Evolutionary conservation across 2,113 vertebrate species (phyloP).

Genomic region (Spea bombifrons): DNA sequence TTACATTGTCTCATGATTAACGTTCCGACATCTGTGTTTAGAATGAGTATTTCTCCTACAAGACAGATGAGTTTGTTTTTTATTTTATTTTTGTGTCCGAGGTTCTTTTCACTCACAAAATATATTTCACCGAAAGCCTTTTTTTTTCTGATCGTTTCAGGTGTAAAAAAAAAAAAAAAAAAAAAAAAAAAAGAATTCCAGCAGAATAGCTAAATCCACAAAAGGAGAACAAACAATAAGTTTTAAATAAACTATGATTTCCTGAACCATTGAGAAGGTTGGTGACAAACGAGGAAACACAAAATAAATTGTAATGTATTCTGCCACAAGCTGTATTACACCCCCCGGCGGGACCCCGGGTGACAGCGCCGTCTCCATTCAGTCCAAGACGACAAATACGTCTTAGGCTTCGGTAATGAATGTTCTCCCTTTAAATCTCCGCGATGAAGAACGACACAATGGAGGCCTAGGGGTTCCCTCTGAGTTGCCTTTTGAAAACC

Average conservation of each 20-base stretch:
- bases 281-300: constrained; percentile 11
- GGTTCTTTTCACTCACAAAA: background rate
- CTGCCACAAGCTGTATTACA: constrained; percentile 3
- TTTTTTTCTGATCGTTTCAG: constrained; percentile 18
- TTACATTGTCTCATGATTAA: constrained; percentile 33
- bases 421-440: constrained; percentile 13
- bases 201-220: background rate
- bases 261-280: constrained; percentile 8
- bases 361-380: background rate
- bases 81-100: background rate
- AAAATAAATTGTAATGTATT: constrained; percentile 18
- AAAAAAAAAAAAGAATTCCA: background rate
- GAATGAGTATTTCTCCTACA: constrained; percentile 15
- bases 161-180: constrained; percentile 18
- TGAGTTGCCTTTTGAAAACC: constrained; percentile 28
- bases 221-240: too few relatives aligned
- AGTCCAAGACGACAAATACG: background rate
- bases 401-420: constrained; percentile 21
- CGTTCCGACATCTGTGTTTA: constrained; percentile 28
- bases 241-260: background rate
- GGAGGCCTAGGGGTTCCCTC: constrained; percentile 23
- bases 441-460: constrained; percentile 19
- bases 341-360: background rate
- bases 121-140: constrained; percentile 16
- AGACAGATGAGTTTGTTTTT: constrained; percentile 7